Evolutionary conservation across 2,888 invertebrate species (phyloP).

Genomic region (Periphyllus acericola): DNA sequence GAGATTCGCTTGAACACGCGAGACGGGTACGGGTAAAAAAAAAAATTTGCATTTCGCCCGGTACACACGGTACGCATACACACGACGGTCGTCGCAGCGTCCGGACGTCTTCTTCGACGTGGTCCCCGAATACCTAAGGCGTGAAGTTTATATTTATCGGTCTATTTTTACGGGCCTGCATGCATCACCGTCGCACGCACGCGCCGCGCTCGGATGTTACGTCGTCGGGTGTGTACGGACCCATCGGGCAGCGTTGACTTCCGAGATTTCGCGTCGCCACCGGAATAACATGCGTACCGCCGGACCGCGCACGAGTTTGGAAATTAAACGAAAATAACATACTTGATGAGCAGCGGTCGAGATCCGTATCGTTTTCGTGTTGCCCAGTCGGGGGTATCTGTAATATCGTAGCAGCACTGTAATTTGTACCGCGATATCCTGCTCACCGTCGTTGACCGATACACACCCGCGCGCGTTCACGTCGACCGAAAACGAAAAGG

Average conservation of each 20-base stretch:
- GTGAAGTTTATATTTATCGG: constrained; percentile 61
- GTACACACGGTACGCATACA: not conserved
- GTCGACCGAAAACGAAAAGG: constrained; percentile 11
- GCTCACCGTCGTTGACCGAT: no score
- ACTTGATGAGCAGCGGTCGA: not conserved
- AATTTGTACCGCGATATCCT: no score
- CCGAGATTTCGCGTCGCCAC: constrained; percentile 32
- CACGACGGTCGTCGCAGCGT: constrained; percentile 2
- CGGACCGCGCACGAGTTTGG: not conserved
- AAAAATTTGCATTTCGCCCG: not conserved
- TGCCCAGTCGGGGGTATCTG: no score
- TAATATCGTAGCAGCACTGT: no score
- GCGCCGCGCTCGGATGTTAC: constrained; percentile 1
- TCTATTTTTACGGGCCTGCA: constrained; percentile 56
- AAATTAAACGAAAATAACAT: not conserved
- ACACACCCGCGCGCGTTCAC: not conserved
- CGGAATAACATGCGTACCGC: constrained; percentile 10
- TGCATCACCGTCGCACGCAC: constrained; percentile 36
- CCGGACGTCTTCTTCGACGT: constrained; percentile 43
- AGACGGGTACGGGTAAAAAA: not conserved
- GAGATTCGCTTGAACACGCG: not conserved
- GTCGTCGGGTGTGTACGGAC: constrained; percentile 26
- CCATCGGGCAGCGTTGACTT: constrained; percentile 10
- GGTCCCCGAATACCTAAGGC: constrained; percentile 52
- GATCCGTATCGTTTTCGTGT: not conserved